Evolutionary conservation across 1,140 invertebrate species (phyloP), one percentile per base, ranked within the genome.

Genomic region (Brachionus asplanchnoidis): DNA sequence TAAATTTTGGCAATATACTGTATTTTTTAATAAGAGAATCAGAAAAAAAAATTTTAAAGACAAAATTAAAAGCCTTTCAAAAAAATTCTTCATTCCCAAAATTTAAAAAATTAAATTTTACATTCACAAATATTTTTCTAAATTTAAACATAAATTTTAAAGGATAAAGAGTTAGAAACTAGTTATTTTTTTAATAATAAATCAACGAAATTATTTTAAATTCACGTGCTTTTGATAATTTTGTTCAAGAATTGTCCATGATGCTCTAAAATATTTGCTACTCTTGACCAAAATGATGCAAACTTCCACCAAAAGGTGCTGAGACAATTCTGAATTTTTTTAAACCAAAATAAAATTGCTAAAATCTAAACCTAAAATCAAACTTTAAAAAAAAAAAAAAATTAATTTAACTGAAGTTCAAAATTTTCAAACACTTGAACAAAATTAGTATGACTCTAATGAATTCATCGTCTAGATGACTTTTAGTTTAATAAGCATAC

Each of bases 241-340:
- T 46, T 46, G 4, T 3, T 14, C 11, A 46, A 46, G 53, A 60
- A 42, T 73, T 73, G 68, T 73, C 68, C 6, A 14, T 73, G 68
- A 73, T 73, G 68, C 17, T 42, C 28, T 40, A 44, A 42, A 40
- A 73, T 73, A 73, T 73, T 73, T 73, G 68, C 68, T 73, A 73
- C 68, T 73, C 68, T 73, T 73, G 68, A 73, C 32, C 32, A 73
- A 73, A 20, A 73, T 73, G 68, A 73, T 73, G 68, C 40, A 73
- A 73, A 73, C 68, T 73, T 73, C 68, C 68, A 73, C 68, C 68
- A 20, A 73, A 73, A 14, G 68, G 68, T 73, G 68, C 68, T 73
- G 68, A 73, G 68, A 73, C 68, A 73, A 73, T 73, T 42, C 36
- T 20, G 12, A 36, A 36, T 36, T 36, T 36, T 36, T 36, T 36